A percentile compares a stretch with the other conserved stretches of the same genome.
Conservation (phyloP, 2,113 vertebrate species). For the Sorex araneus region DNA sequence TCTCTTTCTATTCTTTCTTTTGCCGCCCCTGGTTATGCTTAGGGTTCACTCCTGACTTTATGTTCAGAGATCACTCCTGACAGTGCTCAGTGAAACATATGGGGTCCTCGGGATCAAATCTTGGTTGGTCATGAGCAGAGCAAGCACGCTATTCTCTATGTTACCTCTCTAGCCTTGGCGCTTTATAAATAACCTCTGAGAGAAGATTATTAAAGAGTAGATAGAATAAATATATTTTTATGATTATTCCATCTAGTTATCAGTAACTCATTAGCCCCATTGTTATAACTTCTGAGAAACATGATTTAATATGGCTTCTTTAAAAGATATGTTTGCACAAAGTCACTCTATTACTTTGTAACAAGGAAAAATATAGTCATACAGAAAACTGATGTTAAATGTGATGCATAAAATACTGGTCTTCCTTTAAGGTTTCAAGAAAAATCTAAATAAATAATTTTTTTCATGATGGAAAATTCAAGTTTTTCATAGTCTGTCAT, state of each 20-base stretch:
- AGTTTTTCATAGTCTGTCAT: not conserved
- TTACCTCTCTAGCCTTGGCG: not conserved
- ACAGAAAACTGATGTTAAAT: conserved; percentile 41
- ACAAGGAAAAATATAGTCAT: not conserved
- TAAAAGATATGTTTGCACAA: conserved; percentile 48
- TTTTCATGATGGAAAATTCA: conserved; percentile 34
- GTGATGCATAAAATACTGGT: conserved; percentile 46
- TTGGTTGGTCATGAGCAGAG: too few relatives aligned
- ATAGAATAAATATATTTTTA: not conserved
- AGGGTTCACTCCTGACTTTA: too few relatives aligned
- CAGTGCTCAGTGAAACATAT: too few relatives aligned
- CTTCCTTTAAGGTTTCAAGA: conserved; percentile 52
- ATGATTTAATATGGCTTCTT: not conserved
- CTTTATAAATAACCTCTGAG: not conserved
- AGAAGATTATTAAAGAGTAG: not conserved
- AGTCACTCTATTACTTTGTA: not conserved
- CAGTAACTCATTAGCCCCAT: not conserved
- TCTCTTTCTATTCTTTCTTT: too few relatives aligned
- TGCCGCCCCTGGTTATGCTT: too few relatives aligned
- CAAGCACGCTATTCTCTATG: too few relatives aligned
- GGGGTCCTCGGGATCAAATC: too few relatives aligned
- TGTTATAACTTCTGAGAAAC: not conserved
- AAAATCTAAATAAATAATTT: not conserved
- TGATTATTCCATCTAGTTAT: not conserved
- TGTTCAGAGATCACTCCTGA: too few relatives aligned